These are phyloP conservation scores for Entomobrya proxima DNA, from an alignment of 2,888 invertebrate genomes.

Conservation along the genomic window DNA sequence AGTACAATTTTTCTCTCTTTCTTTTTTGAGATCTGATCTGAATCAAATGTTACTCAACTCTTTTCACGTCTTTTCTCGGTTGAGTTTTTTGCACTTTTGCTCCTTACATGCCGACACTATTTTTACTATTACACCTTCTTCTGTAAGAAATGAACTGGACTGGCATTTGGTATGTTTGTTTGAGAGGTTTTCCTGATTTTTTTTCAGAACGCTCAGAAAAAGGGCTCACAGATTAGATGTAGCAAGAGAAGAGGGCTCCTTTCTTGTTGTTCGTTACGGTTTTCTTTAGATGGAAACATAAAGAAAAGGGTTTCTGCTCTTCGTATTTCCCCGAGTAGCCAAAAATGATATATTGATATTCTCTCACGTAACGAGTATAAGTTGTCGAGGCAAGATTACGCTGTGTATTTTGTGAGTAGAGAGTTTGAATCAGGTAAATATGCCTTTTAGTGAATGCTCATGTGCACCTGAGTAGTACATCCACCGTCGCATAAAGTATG, in stretches of 20 bases:
- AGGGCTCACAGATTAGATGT: constrained; percentile 34
- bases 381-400: neutral
- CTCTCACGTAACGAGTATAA: constrained; percentile 39
- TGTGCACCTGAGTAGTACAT: neutral
- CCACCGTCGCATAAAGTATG: too few relatives aligned
- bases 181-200: neutral
- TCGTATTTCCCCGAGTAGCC: neutral
- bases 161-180: neutral
- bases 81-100: constrained; percentile 41
- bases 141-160: neutral
- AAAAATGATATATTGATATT: constrained; percentile 43
- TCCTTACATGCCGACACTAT: constrained; percentile 19
- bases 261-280: constrained; percentile 46
- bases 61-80: constrained; percentile 36
- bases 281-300: constrained; percentile 4
- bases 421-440: neutral
- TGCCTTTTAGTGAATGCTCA: neutral
- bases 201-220: neutral
- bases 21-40: constrained; percentile 38
- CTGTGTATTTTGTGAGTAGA: neutral
- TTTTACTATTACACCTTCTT: neutral
- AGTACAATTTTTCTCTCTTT: constrained; percentile 21
- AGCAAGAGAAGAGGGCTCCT: neutral
- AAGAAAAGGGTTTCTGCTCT: constrained; percentile 1
- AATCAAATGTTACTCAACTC: constrained; percentile 48